Evolutionary conservation across 2,797 vertebrate genomes (phyloP).

Genomic region (Leucoraja ocellata): DNA sequence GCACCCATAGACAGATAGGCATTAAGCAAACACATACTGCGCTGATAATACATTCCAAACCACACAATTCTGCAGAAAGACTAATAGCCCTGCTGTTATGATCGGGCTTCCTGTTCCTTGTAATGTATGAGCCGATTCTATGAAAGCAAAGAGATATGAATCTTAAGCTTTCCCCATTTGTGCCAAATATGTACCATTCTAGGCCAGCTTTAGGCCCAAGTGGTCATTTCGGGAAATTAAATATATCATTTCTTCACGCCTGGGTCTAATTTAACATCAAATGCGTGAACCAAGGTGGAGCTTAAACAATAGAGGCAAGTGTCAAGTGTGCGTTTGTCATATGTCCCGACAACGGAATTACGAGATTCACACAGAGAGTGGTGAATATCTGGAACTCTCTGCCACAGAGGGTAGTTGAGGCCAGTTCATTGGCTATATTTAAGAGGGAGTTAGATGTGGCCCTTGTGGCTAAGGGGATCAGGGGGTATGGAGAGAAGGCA

Average conservation of each 20-base stretch:
- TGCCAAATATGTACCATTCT: not conserved
- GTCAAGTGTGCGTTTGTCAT: too few species aligned
- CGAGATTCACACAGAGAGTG: too few species aligned
- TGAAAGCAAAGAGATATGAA: not conserved
- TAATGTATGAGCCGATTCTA: conserved; percentile 24
- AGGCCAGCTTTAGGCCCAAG: not conserved
- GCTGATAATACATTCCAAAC: conserved; percentile 7
- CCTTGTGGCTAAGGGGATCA: too few species aligned
- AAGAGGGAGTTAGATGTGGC: too few species aligned
- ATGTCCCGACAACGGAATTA: too few species aligned
- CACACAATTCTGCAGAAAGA: conserved; percentile 10
- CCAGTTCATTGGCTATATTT: too few species aligned
- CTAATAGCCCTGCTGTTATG: not conserved
- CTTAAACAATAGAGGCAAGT: too few species aligned
- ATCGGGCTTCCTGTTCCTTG: conserved; percentile 29
- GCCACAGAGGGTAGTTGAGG: too few species aligned
- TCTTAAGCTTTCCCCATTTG: not conserved
- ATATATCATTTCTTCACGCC: not conserved
- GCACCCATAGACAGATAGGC: not conserved
- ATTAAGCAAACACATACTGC: not conserved
- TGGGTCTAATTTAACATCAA: not conserved
- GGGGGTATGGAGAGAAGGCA: too few species aligned
- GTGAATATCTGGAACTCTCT: too few species aligned
- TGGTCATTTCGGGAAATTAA: not conserved
- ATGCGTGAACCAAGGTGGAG: not conserved